Evolutionary conservation across 2,113 vertebrate genomes (phyloP).

Genomic region (Heterotis niloticus): DNA sequence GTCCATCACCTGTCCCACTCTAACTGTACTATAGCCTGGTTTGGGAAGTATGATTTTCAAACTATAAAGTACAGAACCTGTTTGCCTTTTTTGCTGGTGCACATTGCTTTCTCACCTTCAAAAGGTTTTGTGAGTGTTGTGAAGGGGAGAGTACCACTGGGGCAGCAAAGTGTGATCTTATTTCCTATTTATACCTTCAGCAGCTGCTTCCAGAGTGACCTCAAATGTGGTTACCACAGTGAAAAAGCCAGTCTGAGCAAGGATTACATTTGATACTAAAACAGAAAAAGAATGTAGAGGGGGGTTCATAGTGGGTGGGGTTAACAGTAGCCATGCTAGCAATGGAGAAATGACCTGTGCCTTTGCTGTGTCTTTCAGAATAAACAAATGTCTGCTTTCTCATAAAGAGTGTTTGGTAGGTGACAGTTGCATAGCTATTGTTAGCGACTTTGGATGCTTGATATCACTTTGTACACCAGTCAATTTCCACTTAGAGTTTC

Average conservation of each 20-base stretch:
- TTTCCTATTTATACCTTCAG: conserved; percentile 30
- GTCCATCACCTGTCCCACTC: background rate
- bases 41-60: background rate
- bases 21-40: background rate
- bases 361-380: conserved; percentile 4
- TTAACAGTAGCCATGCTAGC: background rate
- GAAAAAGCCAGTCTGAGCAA: conserved; percentile 9
- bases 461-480: no score
- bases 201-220: conserved; percentile 24
- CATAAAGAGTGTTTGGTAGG: no score
- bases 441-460: no score
- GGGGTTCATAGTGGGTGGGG: background rate
- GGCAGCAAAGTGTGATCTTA: conserved; percentile 12
- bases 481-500: no score
- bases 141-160: background rate
- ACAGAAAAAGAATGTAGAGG: conserved; percentile 4
- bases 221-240: conserved; percentile 3
- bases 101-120: background rate
- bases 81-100: background rate
- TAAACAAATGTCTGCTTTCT: background rate
- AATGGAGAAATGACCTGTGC: background rate
- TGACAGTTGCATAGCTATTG: no score
- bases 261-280: conserved; percentile 6
- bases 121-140: background rate
- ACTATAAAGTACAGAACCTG: background rate